A percentile compares a stretch with the other conserved stretches of the same genome.
Conservation (phyloP, 1,140 invertebrate genomes). For the Trachymyrmex septentrionalis region DNA sequence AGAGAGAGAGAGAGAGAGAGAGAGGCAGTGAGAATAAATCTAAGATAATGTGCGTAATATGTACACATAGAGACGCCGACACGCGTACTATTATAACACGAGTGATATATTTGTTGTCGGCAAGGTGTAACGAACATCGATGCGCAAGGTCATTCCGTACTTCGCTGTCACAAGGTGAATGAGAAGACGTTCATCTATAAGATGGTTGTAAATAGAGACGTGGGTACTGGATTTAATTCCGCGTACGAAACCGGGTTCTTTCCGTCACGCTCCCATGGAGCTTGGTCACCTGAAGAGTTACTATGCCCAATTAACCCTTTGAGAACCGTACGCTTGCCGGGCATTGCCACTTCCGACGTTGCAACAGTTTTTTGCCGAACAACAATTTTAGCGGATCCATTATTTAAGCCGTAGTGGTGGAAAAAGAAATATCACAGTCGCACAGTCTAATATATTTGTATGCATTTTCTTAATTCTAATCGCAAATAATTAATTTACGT, state of each 20-base stretch:
- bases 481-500: neutral
- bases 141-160: constrained; percentile 49
- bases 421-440: neutral
- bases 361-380: constrained; percentile 80
- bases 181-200: constrained; percentile 63
- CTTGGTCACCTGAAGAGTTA: constrained; percentile 84
- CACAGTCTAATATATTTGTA: neutral
- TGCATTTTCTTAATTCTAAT: neutral
- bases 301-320: constrained; percentile 86
- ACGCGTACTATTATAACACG: no score
- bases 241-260: constrained; percentile 79
- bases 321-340: constrained; percentile 83
- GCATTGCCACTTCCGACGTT: constrained; percentile 84
- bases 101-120: constrained; percentile 28
- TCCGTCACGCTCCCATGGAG: constrained; percentile 84
- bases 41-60: neutral
- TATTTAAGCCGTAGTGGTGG: constrained; percentile 17
- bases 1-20: no score
- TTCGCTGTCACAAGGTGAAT: constrained; percentile 45
- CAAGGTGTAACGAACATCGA: constrained; percentile 50
- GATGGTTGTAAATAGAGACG: constrained; percentile 69
- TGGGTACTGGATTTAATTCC: constrained; percentile 63
- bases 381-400: constrained; percentile 76
- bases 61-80: neutral
- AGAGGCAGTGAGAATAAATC: neutral